Conservation (phyloP, 2,888 invertebrate species). For the Drosophila borealis region DNA sequence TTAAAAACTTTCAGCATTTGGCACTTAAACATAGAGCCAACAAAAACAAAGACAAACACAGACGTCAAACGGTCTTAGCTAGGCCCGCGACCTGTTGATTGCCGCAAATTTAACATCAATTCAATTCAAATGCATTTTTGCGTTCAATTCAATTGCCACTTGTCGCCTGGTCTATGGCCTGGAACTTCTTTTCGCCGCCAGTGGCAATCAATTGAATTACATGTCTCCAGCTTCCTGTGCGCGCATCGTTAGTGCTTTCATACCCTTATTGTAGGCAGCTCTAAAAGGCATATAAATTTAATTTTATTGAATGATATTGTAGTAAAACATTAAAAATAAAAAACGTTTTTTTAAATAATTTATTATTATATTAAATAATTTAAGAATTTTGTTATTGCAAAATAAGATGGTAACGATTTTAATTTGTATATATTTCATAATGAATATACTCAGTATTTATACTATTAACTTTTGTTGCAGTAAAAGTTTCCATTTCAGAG, state of each 20-base stretch:
- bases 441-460: background rate
- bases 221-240: slow-evolving; percentile 70
- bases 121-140: slow-evolving; percentile 67
- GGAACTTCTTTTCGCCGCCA: slow-evolving; percentile 42
- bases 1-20: slow-evolving; percentile 23
- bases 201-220: slow-evolving; percentile 75
- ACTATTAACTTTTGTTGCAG: background rate
- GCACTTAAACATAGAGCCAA: slow-evolving; percentile 48
- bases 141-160: slow-evolving; percentile 70
- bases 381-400: too few relatives aligned
- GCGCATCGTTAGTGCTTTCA: slow-evolving; percentile 64
- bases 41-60: background rate
- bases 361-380: too few relatives aligned
- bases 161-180: slow-evolving; percentile 24
- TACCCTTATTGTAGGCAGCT: slow-evolving; percentile 10
- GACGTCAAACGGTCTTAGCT: slow-evolving; percentile 17
- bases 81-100: slow-evolving; percentile 68
- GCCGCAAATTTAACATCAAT: slow-evolving; percentile 59
- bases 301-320: too few relatives aligned
- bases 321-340: too few relatives aligned
- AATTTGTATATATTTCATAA: too few relatives aligned
- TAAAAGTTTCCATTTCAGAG: too few relatives aligned
- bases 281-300: slow-evolving; percentile 4
- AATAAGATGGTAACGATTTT: too few relatives aligned
- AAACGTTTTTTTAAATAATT: too few relatives aligned